Evolutionary conservation across 2,113 vertebrate species (phyloP).

Genomic region (Peucedramus taeniatus): DNA sequence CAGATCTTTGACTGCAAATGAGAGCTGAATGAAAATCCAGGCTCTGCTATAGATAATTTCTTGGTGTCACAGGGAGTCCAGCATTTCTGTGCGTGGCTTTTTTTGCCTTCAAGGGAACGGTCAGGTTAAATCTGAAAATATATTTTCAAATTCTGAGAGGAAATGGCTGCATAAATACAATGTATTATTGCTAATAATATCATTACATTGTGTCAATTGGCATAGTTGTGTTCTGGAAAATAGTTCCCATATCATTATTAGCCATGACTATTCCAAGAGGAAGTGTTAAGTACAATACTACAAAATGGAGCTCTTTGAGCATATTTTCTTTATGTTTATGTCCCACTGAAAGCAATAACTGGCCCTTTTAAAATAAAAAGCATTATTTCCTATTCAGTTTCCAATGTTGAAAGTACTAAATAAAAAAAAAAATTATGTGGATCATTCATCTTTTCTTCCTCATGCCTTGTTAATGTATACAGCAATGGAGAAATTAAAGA

Average conservation of each 20-base stretch:
- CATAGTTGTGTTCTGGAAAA: background rate
- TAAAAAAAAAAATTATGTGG: background rate
- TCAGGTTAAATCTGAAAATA: background rate
- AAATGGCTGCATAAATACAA: background rate
- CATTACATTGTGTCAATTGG: background rate
- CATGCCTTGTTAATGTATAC: background rate
- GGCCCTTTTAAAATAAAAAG: background rate
- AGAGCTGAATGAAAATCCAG: background rate
- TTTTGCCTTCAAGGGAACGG: background rate
- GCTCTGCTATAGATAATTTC: background rate
- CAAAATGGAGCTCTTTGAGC: background rate
- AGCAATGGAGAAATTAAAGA: background rate
- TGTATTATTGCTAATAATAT: background rate
- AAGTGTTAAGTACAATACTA: background rate
- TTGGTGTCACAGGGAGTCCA: background rate
- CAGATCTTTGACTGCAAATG: background rate
- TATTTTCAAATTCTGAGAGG: background rate
- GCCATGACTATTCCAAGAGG: background rate
- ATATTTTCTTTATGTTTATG: conserved; percentile 7
- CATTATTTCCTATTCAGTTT: conserved; percentile 2
- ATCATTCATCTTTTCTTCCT: background rate
- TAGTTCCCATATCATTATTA: conserved; percentile 11
- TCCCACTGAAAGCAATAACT: background rate
- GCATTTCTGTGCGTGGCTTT: background rate
- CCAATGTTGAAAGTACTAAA: background rate